Base-by-base conservation (phyloP, 2,888 invertebrate genomes). In the Epistrophe eligans region DNA sequence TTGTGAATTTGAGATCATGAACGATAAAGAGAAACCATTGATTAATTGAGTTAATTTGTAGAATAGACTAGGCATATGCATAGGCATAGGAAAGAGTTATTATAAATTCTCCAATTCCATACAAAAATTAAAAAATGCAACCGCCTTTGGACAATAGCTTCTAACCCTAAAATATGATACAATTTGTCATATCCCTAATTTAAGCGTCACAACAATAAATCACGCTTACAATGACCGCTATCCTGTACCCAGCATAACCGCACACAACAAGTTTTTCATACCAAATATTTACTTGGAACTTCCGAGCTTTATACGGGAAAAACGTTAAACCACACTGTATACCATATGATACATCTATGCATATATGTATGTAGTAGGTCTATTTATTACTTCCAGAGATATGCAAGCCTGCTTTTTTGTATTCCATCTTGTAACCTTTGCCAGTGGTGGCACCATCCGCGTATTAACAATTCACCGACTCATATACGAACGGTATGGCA, bases 381-480 rank as follows among this genome's bases (percentile, higher is more conserved):
- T 83, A 87, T 87, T 87, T 83, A 87, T 87, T 87, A 83, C 79
- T 83, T 76, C 57, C 72, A 87, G 83, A 74, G 79, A 74, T 71
- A 76, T 74, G 77, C 71, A 50, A 83, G 73, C 13, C 19, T 60
- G 66, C 28, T 60, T 81, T 70, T 66, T 71, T 43, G 19, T 58
- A 43, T 67, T 72, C 11, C 35, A 70, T 73, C 58, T 77, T 57
- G 81, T 35, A 58, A 28, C 7, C 28, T 55, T n/a, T 45, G 52
- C 57, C 43, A 32, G 55, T 66, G 58, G 55, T 48, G 50, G 79
- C 58, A 28, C 48, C 76, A 71, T 84, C 50, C 74, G 48, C 71
- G 43, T 87, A 87, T 87, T 87, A 87, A 87, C 87, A 72, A 83
- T 87, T 87, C 83, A 87, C 87, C 79, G 40, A 72, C 66, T 84